A percentile compares a stretch with the other conserved stretches of the same genome.
Evolutionary conservation across 2,113 vertebrate genomes (phyloP).

Genomic region (Etheostoma cragini): DNA sequence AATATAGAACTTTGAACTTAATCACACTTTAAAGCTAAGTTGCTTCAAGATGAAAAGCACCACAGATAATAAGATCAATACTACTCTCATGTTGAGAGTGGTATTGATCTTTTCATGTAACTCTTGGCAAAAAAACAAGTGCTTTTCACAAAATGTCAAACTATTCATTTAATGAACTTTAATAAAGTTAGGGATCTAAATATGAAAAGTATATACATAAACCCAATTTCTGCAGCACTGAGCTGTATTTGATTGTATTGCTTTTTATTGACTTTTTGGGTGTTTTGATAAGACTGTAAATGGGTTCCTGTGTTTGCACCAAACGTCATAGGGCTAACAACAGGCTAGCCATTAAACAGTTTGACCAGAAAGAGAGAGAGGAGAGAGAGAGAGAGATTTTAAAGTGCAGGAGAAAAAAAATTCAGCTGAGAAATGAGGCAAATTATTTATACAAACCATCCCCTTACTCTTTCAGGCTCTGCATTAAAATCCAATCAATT

Average conservation of each 20-base stretch:
- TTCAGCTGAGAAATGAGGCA: slow-evolving; percentile 23
- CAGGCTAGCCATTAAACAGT: slow-evolving; percentile 68
- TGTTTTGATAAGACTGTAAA: slow-evolving; percentile 73
- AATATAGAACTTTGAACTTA: neutral
- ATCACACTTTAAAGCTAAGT: neutral
- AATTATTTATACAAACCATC: slow-evolving; percentile 59
- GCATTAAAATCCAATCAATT: slow-evolving; percentile 70
- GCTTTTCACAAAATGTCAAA: neutral
- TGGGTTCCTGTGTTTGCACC: slow-evolving; percentile 66
- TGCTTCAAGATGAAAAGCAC: neutral
- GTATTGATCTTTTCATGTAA: neutral
- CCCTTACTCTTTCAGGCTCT: slow-evolving; percentile 58
- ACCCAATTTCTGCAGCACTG: neutral
- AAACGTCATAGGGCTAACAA: slow-evolving; percentile 78
- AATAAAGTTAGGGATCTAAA: neutral
- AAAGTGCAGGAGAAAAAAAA: neutral
- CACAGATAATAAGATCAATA: neutral
- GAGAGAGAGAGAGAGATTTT: slow-evolving; percentile 6
- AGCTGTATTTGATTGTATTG: slow-evolving; percentile 52
- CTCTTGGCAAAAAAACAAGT: neutral
- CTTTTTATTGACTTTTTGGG: slow-evolving; percentile 42
- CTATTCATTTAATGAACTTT: neutral
- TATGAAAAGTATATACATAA: neutral
- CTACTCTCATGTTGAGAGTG: neutral
- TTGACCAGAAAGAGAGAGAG: slow-evolving; percentile 18